phyloP scores from a whole-genome alignment of 2,888 invertebrate genomes.

The Gortyna flavago region DNA sequence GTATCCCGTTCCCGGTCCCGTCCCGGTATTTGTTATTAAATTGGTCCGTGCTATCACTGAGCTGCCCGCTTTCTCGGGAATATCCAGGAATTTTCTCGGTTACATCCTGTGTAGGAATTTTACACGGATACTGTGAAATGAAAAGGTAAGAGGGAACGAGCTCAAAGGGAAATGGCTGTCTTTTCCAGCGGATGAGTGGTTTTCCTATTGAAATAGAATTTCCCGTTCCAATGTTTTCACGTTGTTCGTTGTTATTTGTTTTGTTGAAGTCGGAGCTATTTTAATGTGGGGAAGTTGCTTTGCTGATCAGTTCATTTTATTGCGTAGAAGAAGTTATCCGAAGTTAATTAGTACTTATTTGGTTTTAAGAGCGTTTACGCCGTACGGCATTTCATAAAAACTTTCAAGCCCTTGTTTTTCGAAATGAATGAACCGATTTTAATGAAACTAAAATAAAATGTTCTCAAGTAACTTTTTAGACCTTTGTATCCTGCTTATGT shows the following conservation, averaged over 20 bases:
- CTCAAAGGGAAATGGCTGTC: constrained; percentile 46
- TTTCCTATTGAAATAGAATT: constrained; percentile 29
- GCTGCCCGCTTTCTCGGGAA: constrained; percentile 16
- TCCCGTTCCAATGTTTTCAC: constrained; percentile 6
- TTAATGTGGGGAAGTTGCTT: background rate
- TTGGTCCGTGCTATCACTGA: constrained; percentile 17
- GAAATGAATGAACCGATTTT: too few relatives aligned
- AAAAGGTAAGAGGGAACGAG: constrained; percentile 28
- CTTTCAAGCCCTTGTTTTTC: too few relatives aligned
- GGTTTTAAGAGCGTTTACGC: too few relatives aligned
- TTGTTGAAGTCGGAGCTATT: background rate
- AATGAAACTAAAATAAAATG: too few relatives aligned
- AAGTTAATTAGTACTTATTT: background rate
- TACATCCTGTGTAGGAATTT: constrained; percentile 38
- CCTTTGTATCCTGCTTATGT: too few relatives aligned
- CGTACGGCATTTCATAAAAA: too few relatives aligned
- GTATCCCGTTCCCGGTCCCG: background rate
- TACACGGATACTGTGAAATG: constrained; percentile 35
- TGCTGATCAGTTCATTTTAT: background rate
- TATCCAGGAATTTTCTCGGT: constrained; percentile 17
- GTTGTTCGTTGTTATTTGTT: background rate
- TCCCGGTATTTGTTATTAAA: constrained; percentile 45
- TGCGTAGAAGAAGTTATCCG: too few relatives aligned
- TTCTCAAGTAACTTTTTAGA: too few relatives aligned
- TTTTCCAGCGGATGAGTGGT: constrained; percentile 8